Evolutionary conservation across 2,888 invertebrate genomes (phyloP).

Genomic region (Ophion slaviceki): DNA sequence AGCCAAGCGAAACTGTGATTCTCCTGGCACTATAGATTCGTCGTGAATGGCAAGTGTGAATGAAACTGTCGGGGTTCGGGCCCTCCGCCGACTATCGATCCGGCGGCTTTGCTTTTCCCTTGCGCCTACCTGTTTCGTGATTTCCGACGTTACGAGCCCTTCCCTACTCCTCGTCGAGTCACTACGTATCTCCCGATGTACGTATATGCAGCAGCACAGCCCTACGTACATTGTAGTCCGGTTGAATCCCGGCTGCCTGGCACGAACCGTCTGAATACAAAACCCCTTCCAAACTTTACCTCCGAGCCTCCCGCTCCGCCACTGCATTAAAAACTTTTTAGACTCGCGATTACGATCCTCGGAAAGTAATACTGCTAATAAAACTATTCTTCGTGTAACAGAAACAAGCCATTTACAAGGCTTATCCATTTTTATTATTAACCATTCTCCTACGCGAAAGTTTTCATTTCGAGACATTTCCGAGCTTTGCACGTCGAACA

Average conservation of each 20-base stretch:
- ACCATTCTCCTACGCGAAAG: not conserved
- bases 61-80: constrained; percentile 62
- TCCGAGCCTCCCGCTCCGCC: not conserved
- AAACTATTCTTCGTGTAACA: constrained; percentile 38
- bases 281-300: constrained; percentile 41
- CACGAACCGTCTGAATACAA: constrained; percentile 56
- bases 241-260: constrained; percentile 54
- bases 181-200: constrained; percentile 18
- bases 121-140: constrained; percentile 60
- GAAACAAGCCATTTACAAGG: constrained; percentile 8
- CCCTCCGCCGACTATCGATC: constrained; percentile 59
- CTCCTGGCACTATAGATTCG: constrained; percentile 53
- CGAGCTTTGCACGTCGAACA: too few relatives aligned
- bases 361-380: constrained; percentile 39
- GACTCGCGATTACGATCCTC: constrained; percentile 40
- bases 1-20: constrained; percentile 53
- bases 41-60: constrained; percentile 63
- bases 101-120: constrained; percentile 58
- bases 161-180: constrained; percentile 14
- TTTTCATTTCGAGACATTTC: not conserved
- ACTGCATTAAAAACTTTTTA: constrained; percentile 42
- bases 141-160: constrained; percentile 55
- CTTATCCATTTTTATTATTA: constrained; percentile 10
- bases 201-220: constrained; percentile 12
- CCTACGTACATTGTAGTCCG: constrained; percentile 46